Evolutionary conservation across 1,140 invertebrate genomes (phyloP).

Genomic region (Drosophila yakuba): DNA sequence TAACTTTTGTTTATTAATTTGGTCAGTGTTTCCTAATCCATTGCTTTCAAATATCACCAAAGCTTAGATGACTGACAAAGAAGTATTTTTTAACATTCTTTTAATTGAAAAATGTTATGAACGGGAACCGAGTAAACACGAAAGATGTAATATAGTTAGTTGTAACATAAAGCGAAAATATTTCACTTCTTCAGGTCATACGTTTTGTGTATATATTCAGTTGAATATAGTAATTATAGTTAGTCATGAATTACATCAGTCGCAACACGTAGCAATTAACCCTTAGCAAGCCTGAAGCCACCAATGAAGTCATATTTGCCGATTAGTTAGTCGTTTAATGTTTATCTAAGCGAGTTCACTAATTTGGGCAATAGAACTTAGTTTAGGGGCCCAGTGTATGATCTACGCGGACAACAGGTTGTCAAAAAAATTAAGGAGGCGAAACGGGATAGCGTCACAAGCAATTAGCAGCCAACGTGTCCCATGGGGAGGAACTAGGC

Average conservation of each 20-base stretch:
- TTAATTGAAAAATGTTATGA: no score
- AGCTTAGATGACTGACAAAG: no score
- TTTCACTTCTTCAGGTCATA: no score
- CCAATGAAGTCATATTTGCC: not conserved
- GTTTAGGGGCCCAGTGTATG: conserved; percentile 13
- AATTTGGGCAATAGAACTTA: conserved; percentile 7
- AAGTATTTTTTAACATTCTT: no score
- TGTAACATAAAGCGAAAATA: no score
- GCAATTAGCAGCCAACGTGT: conserved; percentile 44
- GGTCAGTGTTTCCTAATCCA: no score
- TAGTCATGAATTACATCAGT: not conserved
- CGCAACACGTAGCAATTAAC: not conserved
- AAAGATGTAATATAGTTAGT: no score
- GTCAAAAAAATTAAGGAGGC: not conserved
- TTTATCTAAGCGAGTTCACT: not conserved
- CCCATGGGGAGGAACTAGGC: conserved; percentile 24
- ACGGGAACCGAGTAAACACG: no score
- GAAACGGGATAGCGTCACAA: conserved; percentile 18
- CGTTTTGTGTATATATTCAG: not conserved
- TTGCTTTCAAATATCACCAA: no score
- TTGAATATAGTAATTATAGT: not conserved
- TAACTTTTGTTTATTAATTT: no score
- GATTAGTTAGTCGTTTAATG: conserved; percentile 8
- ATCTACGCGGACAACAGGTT: conserved; percentile 41
- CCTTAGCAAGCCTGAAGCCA: not conserved